Conservation (phyloP, 1,140 invertebrate species). For the Artemia franciscana region DNA sequence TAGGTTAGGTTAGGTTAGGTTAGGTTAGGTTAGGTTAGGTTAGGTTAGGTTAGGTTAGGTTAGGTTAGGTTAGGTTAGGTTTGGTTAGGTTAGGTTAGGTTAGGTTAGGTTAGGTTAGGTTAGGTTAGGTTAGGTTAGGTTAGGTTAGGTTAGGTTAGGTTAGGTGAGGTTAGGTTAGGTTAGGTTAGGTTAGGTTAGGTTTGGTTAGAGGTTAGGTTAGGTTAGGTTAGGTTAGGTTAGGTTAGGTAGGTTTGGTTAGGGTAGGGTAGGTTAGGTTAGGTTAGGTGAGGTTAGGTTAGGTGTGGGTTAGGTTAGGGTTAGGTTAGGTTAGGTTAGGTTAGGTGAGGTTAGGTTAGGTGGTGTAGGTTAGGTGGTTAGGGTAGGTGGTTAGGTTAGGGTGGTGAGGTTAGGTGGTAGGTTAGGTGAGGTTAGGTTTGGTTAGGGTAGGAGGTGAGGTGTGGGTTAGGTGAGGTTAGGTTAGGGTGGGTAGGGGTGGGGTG, state of each 20-base stretch:
- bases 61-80: slow-evolving; percentile 17
- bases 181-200: slow-evolving; percentile 17
- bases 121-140: slow-evolving; percentile 13
- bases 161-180: slow-evolving; percentile 19
- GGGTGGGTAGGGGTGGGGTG: no score
- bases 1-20: slow-evolving; percentile 8
- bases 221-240: slow-evolving; percentile 16
- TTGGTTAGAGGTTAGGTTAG: slow-evolving; percentile 17
- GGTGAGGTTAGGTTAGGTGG: slow-evolving; percentile 12
- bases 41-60: slow-evolving; percentile 17
- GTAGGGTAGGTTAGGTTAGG: slow-evolving; percentile 9
- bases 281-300: slow-evolving; percentile 9
- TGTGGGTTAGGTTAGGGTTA: slow-evolving; percentile 10
- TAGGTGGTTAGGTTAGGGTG: no score
- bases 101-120: slow-evolving; percentile 13
- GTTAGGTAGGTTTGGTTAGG: slow-evolving; percentile 12
- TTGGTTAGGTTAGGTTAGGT: slow-evolving; percentile 16
- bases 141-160: slow-evolving; percentile 17
- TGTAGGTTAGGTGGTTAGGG: slow-evolving; percentile 11
- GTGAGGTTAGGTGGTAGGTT: slow-evolving; percentile 8
- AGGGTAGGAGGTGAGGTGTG: not conserved
- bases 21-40: slow-evolving; percentile 11
- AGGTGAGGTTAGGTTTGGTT: slow-evolving; percentile 6
- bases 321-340: slow-evolving; percentile 14
- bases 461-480: not conserved